Base-by-base conservation (phyloP, 2,888 invertebrate genomes). In the Dynastes tityus region DNA sequence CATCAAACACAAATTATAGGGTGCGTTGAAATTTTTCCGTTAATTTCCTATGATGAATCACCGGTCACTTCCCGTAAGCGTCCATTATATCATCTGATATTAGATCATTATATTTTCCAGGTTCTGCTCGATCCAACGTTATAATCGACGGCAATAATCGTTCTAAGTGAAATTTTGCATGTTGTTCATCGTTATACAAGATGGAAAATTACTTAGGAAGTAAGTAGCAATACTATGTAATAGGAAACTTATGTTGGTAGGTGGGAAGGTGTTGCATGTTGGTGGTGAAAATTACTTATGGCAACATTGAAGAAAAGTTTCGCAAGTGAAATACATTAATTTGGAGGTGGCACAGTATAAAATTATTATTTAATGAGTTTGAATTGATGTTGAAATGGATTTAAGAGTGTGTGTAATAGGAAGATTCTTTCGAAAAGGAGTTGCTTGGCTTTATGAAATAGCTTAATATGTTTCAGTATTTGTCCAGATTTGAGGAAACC, bases 91-190 rank as follows among this genome's bases (percentile, higher is more conserved):
- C 32, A 29, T 27, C 63, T 13, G 29, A 63, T 58, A 58, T 22
- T 16, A 58, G 16, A 22, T 16, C 22, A 29, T 63, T 63, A 63
- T 29, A 32, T 63, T 63, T 29, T 63, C 13, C 32, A 32, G 63
- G 63, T 63, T 29, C 63, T 67, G 65, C 16, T 22, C 65, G 22
- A 68, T 49, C 45, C 22, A 13, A 27, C 9, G 27, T 45, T n/a
- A 49, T 68, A 49, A 45, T 68, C 51, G 51, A 53, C 49, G n/a
- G 51, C 13, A 51, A 53, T 68, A 37, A 68, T 27, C 51, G 68
- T 51, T 51, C 68, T 68, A 68, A 68, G 68, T 68, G 51, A 51
- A 51, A 51, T 68, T 68, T 68, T 49, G 68, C 68, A 68, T 68
- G 68, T 40, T 29, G 51, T 51, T 29, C 22, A 29, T 68, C 51